Percentiles rank a stretch among this genome's conserved stretches.
Conservation (phyloP, 2,797 vertebrate genomes). For the Pseudochirops corinnae region DNA sequence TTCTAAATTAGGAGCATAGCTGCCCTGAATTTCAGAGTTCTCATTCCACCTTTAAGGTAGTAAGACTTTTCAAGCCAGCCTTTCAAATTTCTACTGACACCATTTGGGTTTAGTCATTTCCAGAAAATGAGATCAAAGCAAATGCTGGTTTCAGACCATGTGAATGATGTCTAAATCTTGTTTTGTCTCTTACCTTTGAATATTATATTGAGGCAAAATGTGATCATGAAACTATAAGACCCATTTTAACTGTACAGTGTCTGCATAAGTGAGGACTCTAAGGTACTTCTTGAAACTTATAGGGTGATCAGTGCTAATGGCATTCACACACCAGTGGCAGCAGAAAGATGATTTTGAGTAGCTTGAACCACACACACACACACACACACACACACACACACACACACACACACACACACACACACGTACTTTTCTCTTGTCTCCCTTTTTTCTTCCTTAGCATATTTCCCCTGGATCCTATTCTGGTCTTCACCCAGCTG, state of each 20-base stretch:
- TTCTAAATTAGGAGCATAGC: not conserved
- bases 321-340: not conserved
- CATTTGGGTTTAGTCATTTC: not conserved
- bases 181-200: constrained; percentile 18
- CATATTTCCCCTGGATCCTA: not conserved
- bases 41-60: not conserved
- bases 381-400: not conserved
- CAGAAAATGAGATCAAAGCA: not conserved
- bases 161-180: not conserved
- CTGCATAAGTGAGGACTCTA: not conserved
- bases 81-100: not conserved
- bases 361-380: not conserved
- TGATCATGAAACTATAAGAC: not conserved
- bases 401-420: not conserved
- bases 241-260: not conserved
- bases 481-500: not conserved
- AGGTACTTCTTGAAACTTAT: not conserved
- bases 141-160: not conserved
- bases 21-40: not conserved
- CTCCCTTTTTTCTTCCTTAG: not conserved
- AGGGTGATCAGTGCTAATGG: not conserved
- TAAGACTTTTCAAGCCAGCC: not conserved
- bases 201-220: not conserved
- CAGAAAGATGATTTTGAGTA: not conserved
- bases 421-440: not conserved